Evolutionary conservation across 2,797 vertebrate genomes (phyloP), one percentile per base, ranked within the genome.

Genomic region (Schizopygopsis pylzovi): DNA sequence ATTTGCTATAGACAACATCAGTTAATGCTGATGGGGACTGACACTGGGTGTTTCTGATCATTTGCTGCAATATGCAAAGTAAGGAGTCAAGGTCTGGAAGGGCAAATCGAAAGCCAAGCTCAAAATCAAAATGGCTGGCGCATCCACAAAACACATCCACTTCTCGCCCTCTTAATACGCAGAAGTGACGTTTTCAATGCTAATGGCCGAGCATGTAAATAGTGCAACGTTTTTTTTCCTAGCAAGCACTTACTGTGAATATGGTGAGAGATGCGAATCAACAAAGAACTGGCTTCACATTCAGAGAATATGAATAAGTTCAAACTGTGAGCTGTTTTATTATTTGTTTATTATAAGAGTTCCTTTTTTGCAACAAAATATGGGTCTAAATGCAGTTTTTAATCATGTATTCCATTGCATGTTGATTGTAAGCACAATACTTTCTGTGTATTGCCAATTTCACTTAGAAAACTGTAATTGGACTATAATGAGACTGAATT

Each of bases 21-120:
- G 49, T 67, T 82, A 59, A 81, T 67, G 13, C 59, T 80, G 52
- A 85, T 87, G 73, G 25, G 54, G 82, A 71, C 83, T 87, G 88
- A 86, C 82, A 79, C 79, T 75, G 79, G 76, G 45, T 54, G 75
- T 41, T 45, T 81, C 82, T 75, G 22, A 67, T 47, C 18, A 81
- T 61, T 47, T n/a, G n/a, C n/a, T n/a, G n/a, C n/a, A n/a, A n/a
- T n/a, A n/a, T n/a, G n/a, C n/a, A n/a, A n/a, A n/a, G n/a, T n/a
- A n/a, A n/a, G n/a, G 54, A 81, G 22, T 67, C 83, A 72, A 84
- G 81, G 81, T 81, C 72, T 79, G 43, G 33, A 65, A 85, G 88
- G 83, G 81, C 79, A 73, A 59, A 84, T 49, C 43, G n/a, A 79
- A 79, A 83, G 63, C 52, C 79, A 65, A 72, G 39, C 39, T 71